These are phyloP conservation scores for Xenopus laevis DNA, from an alignment of 2,113 vertebrate species.

Conservation along the genomic window DNA sequence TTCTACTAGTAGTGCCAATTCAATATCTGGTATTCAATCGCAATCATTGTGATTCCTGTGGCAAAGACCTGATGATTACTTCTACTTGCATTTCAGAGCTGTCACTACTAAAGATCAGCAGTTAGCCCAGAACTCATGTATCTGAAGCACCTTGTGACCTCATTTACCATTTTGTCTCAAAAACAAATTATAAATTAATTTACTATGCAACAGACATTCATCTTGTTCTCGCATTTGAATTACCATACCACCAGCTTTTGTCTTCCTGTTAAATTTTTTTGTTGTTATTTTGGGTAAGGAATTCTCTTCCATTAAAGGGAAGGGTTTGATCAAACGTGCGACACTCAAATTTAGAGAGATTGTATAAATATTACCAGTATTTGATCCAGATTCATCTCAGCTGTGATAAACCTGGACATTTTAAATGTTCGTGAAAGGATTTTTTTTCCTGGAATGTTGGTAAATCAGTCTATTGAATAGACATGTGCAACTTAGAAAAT, in stretches of 20 bases:
- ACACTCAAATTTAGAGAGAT: constrained; percentile 73
- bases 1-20: too few species aligned
- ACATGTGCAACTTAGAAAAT: constrained; percentile 63
- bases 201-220: constrained; percentile 87
- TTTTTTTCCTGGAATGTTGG: constrained; percentile 52
- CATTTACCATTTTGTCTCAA: constrained; percentile 62
- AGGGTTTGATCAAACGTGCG: constrained; percentile 67
- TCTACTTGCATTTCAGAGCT: constrained; percentile 55
- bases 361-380: constrained; percentile 62
- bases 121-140: constrained; percentile 61
- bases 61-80: constrained; percentile 66
- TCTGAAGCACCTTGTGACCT: constrained; percentile 63
- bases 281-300: constrained; percentile 9
- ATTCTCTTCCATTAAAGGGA: constrained; percentile 66
- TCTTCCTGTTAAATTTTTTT: constrained; percentile 70
- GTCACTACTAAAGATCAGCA: constrained; percentile 58
- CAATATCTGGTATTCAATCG: too few species aligned
- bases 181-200: constrained; percentile 74
- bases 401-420: constrained; percentile 69
- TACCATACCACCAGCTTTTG: constrained; percentile 67
- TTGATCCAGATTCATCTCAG: constrained; percentile 79
- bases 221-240: constrained; percentile 64
- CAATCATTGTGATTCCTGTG: constrained; percentile 43
- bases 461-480: constrained; percentile 56
- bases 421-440: constrained; percentile 70